phyloP scores from a whole-genome alignment of 1,140 invertebrate species.

The Antheraea mylitta region DNA sequence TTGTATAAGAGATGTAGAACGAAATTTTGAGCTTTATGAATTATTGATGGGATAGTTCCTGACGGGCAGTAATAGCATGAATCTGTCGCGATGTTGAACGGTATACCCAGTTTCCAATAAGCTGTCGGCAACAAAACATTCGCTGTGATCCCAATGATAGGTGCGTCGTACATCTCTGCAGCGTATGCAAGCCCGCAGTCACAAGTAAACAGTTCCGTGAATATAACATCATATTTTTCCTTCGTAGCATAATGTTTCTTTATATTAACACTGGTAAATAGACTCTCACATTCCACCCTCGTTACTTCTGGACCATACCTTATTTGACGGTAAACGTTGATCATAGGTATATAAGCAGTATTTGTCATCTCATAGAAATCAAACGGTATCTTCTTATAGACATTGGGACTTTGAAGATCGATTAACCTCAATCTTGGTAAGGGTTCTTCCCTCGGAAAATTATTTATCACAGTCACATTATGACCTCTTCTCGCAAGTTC shows the following conservation, averaged over 20 bases:
- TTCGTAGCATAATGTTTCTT: conserved; percentile 42
- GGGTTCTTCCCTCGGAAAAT: conserved; percentile 46
- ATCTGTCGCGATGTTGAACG: conserved; percentile 7
- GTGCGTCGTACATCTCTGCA: conserved; percentile 77
- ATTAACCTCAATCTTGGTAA: conserved; percentile 48
- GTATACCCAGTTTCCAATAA: conserved; percentile 73
- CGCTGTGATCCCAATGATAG: conserved; percentile 77
- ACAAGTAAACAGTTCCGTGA: conserved; percentile 82
- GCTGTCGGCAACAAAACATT: conserved; percentile 78
- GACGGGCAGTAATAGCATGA: conserved; percentile 65
- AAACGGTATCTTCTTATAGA: conserved; percentile 23
- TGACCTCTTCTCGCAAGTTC: conserved; percentile 68
- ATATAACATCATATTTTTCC: conserved; percentile 79
- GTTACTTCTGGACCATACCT: conserved; percentile 3
- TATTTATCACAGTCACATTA: conserved; percentile 68
- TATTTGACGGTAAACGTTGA: conserved; percentile 42
- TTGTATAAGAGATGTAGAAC: conserved; percentile 35
- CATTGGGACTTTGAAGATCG: conserved; percentile 28
- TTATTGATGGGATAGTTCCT: conserved; percentile 76
- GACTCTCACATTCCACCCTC: conserved; percentile 53
- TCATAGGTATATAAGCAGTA: conserved; percentile 28
- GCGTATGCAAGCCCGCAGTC: conserved; percentile 82
- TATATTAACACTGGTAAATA: conserved; percentile 58
- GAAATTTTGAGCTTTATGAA: conserved; percentile 45
- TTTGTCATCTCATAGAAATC: conserved; percentile 32